phyloP scores from a whole-genome alignment of 2,888 invertebrate species.

The Papilio protenor region DNA sequence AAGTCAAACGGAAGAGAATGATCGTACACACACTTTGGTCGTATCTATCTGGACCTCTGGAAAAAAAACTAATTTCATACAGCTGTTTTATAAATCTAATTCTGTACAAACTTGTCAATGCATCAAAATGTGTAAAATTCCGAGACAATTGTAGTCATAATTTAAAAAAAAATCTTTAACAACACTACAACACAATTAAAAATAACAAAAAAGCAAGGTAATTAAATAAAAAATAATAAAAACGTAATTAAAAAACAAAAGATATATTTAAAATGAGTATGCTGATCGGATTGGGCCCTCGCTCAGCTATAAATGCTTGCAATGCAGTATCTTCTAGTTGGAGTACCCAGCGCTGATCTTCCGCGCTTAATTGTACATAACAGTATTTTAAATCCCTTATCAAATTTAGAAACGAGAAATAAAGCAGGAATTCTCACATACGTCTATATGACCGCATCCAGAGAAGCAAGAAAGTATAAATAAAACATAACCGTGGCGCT shows the following conservation, averaged over 20 bases:
- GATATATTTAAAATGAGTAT: too few relatives aligned
- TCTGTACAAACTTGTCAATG: not conserved
- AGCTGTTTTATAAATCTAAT: not conserved
- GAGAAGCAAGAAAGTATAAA: slow-evolving; percentile 80
- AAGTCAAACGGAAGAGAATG: too few relatives aligned
- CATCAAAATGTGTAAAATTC: not conserved
- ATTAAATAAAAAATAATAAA: too few relatives aligned
- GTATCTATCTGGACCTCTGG: not conserved
- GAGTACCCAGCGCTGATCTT: too few relatives aligned
- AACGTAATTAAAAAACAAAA: too few relatives aligned
- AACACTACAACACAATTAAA: too few relatives aligned
- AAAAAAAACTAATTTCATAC: not conserved
- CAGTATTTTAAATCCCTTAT: not conserved
- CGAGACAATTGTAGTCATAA: not conserved
- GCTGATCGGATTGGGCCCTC: too few relatives aligned
- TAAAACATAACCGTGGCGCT: slow-evolving; percentile 78
- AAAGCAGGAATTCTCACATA: slow-evolving; percentile 55
- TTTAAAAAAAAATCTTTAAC: too few relatives aligned
- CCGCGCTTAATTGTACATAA: too few relatives aligned
- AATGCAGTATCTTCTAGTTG: too few relatives aligned
- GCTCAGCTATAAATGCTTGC: too few relatives aligned
- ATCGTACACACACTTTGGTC: not conserved
- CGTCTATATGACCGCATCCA: slow-evolving; percentile 60
- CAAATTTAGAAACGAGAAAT: not conserved
- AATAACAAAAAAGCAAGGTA: too few relatives aligned